These are phyloP conservation scores for Trissoscelio sp. DNA, from an alignment of 2,888 invertebrate species.

Conservation along the genomic window DNA sequence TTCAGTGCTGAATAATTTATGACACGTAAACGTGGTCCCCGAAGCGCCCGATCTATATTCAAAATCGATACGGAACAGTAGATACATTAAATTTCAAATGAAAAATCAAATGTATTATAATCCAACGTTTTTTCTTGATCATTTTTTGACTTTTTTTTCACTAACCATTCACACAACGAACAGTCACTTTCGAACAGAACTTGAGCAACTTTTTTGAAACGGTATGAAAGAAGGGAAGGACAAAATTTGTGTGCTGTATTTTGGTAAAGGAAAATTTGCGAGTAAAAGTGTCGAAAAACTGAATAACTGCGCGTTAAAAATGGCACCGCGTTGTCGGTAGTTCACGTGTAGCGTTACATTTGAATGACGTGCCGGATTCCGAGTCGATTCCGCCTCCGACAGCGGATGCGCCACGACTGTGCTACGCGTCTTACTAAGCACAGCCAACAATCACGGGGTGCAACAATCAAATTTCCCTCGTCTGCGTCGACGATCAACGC, in stretches of 20 bases:
- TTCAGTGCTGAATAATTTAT: slow-evolving; percentile 44
- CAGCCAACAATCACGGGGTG: slow-evolving; percentile 63
- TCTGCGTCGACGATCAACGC: slow-evolving; percentile 66
- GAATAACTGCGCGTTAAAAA: slow-evolving; percentile 7
- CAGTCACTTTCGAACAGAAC: slow-evolving; percentile 15
- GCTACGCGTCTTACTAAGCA: slow-evolving; percentile 57
- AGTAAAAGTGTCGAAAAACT: not conserved
- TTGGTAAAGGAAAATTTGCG: not conserved
- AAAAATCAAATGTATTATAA: too few relatives aligned
- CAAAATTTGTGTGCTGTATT: not conserved
- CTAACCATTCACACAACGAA: slow-evolving; percentile 33
- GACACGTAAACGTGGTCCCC: slow-evolving; percentile 2
- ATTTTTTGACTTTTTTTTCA: not conserved
- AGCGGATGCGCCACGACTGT: slow-evolving; percentile 77
- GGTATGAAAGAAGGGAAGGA: not conserved
- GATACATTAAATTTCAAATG: too few relatives aligned
- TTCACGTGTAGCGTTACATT: slow-evolving; percentile 25
- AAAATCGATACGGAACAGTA: too few relatives aligned
- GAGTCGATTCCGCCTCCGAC: slow-evolving; percentile 72
- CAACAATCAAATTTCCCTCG: slow-evolving; percentile 72
- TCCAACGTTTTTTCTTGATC: slow-evolving; percentile 8
- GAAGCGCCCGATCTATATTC: not conserved
- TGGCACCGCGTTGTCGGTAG: slow-evolving; percentile 21
- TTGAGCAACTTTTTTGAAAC: slow-evolving; percentile 17
- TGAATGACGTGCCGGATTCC: slow-evolving; percentile 23